Percentiles rank a stretch among this genome's conserved stretches.
Evolutionary conservation across 2,113 vertebrate genomes (phyloP).

Genomic region (Eretmochelys imbricata): DNA sequence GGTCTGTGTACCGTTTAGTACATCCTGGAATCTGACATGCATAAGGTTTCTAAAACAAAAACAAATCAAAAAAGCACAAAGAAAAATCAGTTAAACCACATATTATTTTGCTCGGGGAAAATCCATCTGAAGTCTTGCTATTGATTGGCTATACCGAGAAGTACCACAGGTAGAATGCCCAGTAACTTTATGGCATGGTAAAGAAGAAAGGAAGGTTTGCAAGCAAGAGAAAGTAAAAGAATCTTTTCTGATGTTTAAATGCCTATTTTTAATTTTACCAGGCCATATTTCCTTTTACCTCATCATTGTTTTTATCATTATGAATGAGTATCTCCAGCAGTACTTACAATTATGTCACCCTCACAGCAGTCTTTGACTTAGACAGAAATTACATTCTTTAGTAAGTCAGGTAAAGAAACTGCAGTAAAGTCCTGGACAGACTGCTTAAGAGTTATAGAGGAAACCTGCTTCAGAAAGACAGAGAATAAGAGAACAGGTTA

Average conservation of each 20-base stretch:
- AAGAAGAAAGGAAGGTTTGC: slow-evolving; percentile 27
- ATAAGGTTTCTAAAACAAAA: slow-evolving; percentile 92
- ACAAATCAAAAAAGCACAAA: slow-evolving; percentile 59
- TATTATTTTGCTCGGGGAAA: slow-evolving; percentile 13
- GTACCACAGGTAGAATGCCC: slow-evolving; percentile 20
- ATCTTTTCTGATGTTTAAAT: slow-evolving; percentile 39
- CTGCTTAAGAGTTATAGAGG: slow-evolving; percentile 79
- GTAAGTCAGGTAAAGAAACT: slow-evolving; percentile 80
- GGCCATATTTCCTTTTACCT: slow-evolving; percentile 5
- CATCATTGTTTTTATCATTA: slow-evolving; percentile 33
- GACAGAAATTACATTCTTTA: slow-evolving; percentile 83
- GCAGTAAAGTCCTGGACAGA: slow-evolving; percentile 82
- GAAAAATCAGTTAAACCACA: slow-evolving; percentile 28
- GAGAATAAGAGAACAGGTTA: slow-evolving; percentile 78
- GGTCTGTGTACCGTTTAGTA: slow-evolving; percentile 95
- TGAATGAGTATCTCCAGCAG: slow-evolving; percentile 65
- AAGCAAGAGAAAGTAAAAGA: slow-evolving; percentile 33
- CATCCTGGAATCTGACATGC: slow-evolving; percentile 96
- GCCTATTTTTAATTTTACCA: background rate
- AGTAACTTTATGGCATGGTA: slow-evolving; percentile 9
- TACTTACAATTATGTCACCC: slow-evolving; percentile 83
- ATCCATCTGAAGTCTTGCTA: slow-evolving; percentile 3
- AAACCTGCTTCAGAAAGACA: slow-evolving; percentile 81
- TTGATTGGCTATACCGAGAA: background rate
- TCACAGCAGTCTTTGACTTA: slow-evolving; percentile 80